Evolutionary conservation across 2,797 vertebrate species (phyloP).

Genomic region (Carduelis carduelis): DNA sequence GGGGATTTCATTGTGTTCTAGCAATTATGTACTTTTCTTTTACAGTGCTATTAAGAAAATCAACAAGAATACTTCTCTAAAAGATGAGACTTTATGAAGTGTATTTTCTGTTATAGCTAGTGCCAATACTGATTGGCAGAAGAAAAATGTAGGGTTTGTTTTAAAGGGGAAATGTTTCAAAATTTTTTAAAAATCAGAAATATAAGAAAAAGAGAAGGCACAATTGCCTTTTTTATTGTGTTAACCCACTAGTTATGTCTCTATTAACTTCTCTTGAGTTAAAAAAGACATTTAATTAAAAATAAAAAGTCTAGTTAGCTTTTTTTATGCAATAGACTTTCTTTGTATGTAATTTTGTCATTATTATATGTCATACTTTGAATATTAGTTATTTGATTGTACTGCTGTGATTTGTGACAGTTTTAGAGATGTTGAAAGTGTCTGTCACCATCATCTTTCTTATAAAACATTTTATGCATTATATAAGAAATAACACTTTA

Average conservation of each 20-base stretch:
- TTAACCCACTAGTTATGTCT: background rate
- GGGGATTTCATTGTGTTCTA: conserved; percentile 10
- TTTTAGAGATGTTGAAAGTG: conserved; percentile 44
- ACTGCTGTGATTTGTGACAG: conserved; percentile 14
- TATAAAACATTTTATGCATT: conserved; percentile 25
- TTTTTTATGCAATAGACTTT: conserved; percentile 6
- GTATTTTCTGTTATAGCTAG: background rate
- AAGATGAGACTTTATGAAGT: background rate
- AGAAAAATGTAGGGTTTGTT: background rate
- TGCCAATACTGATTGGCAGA: background rate
- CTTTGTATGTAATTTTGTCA: conserved; percentile 32
- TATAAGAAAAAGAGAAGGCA: background rate
- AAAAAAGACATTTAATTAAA: background rate
- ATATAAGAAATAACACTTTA: background rate
- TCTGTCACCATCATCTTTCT: conserved; percentile 42
- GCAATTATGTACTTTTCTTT: conserved; percentile 29
- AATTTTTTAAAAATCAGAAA: background rate
- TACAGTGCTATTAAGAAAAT: conserved; percentile 1
- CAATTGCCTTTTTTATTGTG: background rate
- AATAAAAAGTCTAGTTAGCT: background rate
- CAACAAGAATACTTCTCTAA: background rate
- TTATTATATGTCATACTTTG: conserved; percentile 24
- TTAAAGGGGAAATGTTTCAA: background rate
- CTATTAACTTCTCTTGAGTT: background rate
- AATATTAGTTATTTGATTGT: conserved; percentile 35